These are phyloP conservation scores for Rhinogobio ventralis DNA, from an alignment of 2,797 vertebrate genomes.

Conservation along the genomic window DNA sequence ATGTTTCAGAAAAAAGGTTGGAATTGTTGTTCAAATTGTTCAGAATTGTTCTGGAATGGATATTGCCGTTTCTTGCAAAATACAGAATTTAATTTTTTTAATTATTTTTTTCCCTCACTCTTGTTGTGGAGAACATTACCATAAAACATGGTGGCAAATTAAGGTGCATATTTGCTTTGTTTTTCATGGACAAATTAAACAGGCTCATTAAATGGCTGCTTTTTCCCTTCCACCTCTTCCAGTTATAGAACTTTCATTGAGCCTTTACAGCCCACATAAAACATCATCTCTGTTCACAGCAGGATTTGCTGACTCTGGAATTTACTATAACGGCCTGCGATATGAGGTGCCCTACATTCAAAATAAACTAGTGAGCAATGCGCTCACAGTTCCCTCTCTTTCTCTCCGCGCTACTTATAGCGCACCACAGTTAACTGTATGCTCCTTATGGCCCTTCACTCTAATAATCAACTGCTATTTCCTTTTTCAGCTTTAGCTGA, in stretches of 20 bases:
- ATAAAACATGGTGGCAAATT: constrained; percentile 56
- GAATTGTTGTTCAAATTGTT: too few relatives aligned
- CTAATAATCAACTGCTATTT: constrained; percentile 37
- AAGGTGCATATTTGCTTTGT: constrained; percentile 54
- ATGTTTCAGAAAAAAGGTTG: neutral
- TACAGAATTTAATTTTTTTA: neutral
- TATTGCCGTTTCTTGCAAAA: neutral
- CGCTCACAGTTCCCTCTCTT: constrained; percentile 16
- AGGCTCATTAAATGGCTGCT: constrained; percentile 67
- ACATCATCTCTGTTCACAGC: constrained; percentile 63
- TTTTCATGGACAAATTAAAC: constrained; percentile 65
- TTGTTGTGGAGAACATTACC: constrained; percentile 36
- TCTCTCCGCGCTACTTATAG: constrained; percentile 12
- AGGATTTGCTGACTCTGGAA: constrained; percentile 70
- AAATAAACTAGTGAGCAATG: constrained; percentile 45
- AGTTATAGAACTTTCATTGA: constrained; percentile 56
- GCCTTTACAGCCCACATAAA: constrained; percentile 64
- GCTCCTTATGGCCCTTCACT: constrained; percentile 19
- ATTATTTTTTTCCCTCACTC: neutral
- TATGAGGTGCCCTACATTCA: constrained; percentile 64
- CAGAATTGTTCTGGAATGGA: neutral
- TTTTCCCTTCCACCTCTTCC: constrained; percentile 27
- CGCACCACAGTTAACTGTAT: constrained; percentile 14
- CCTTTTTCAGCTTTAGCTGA: neutral
- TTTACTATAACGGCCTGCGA: constrained; percentile 52